Percentiles rank a stretch among this genome's conserved stretches.
Conservation (phyloP, 2,113 vertebrate genomes). For the Oryctolagus cuniculus region DNA sequence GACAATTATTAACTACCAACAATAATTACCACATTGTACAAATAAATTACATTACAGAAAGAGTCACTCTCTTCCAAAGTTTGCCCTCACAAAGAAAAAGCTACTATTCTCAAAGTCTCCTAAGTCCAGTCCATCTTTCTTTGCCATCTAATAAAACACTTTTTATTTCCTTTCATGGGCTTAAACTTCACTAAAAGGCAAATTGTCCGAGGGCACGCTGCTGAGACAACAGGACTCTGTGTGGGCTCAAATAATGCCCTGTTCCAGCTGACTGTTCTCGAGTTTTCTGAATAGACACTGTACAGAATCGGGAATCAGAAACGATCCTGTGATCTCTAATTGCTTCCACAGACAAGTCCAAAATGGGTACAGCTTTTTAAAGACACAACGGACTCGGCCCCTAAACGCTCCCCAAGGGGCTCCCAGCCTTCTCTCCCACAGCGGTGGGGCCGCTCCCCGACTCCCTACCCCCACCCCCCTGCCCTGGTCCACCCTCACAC, state of each 20-base stretch:
- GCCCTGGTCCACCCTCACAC: not conserved
- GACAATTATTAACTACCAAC: conserved; percentile 66
- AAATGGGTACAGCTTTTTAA: conserved; percentile 73
- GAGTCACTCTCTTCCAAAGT: conserved; percentile 74
- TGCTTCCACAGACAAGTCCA: conserved; percentile 84
- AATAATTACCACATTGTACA: conserved; percentile 74
- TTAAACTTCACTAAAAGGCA: conserved; percentile 86
- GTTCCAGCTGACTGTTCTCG: conserved; percentile 82
- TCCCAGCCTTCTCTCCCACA: conserved; percentile 46
- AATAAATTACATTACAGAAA: conserved; percentile 72
- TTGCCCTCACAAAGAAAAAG: conserved; percentile 76
- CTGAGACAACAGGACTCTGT: conserved; percentile 87
- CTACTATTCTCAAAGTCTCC: conserved; percentile 71
- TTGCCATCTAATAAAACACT: conserved; percentile 80
- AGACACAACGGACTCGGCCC: conserved; percentile 75
- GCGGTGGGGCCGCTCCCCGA: not conserved
- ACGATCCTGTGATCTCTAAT: conserved; percentile 82
- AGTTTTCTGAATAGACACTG: conserved; percentile 86
- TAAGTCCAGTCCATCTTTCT: conserved; percentile 78
- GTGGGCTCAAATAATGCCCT: conserved; percentile 82
- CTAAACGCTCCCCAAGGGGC: conserved; percentile 56
- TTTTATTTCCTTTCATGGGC: conserved; percentile 84
- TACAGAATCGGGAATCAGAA: conserved; percentile 85
- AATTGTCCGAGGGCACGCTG: conserved; percentile 80
- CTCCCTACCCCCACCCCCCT: not conserved